Percentiles rank a stretch among this genome's conserved stretches.
Conservation (phyloP, 2,888 invertebrate genomes). For the Archips crataeganus region DNA sequence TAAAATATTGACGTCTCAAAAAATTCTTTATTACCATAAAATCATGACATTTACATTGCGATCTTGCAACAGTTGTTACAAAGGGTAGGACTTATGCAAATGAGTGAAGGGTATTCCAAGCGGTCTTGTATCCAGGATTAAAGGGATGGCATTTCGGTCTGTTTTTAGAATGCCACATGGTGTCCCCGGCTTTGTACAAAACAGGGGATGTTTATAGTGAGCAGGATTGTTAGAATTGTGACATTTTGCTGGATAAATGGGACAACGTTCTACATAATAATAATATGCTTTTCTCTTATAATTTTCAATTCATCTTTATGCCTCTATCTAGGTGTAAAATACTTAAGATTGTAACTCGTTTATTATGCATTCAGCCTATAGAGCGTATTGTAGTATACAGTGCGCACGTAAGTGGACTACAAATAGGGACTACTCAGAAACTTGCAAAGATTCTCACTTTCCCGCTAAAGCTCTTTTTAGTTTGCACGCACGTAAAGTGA, state of each 20-base stretch:
- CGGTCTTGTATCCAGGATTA: slow-evolving; percentile 70
- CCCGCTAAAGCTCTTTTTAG: too few relatives aligned
- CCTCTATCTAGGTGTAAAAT: not conserved
- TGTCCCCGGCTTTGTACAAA: slow-evolving; percentile 68
- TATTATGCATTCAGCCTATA: not conserved
- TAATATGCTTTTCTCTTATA: not conserved
- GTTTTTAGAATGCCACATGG: slow-evolving; percentile 80
- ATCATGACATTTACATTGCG: slow-evolving; percentile 71
- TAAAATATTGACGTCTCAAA: not conserved
- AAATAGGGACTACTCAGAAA: too few relatives aligned
- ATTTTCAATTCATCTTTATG: not conserved
- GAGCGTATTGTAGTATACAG: too few relatives aligned
- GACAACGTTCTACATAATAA: not conserved
- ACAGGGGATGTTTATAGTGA: slow-evolving; percentile 55
- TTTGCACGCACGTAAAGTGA: not conserved
- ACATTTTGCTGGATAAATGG: slow-evolving; percentile 4
- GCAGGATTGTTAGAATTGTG: slow-evolving; percentile 31
- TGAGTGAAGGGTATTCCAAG: slow-evolving; percentile 74
- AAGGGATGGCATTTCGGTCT: slow-evolving; percentile 64
- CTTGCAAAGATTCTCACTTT: too few relatives aligned
- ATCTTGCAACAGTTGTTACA: slow-evolving; percentile 67
- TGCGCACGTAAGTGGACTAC: too few relatives aligned
- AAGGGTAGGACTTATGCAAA: slow-evolving; percentile 79
- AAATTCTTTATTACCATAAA: slow-evolving; percentile 41
- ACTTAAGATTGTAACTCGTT: not conserved